A percentile compares a stretch with the other conserved stretches of the same genome.
These are phyloP conservation scores for Cyanoderma ruficeps DNA, from an alignment of 2,113 vertebrate species.

Conservation along the genomic window DNA sequence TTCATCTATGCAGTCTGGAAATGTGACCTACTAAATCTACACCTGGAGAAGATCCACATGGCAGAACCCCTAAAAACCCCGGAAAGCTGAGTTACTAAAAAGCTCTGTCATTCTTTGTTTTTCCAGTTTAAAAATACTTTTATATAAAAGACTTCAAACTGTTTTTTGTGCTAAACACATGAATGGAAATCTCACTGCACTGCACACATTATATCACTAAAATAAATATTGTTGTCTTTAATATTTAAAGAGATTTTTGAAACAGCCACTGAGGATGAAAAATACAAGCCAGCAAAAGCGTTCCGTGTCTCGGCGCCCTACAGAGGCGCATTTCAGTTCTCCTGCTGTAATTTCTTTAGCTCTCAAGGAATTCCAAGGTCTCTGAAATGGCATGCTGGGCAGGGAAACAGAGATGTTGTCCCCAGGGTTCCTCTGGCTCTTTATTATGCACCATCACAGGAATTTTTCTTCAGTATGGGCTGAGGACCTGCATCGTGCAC, in stretches of 20 bases:
- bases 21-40: neutral
- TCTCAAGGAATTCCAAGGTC: constrained; percentile 37
- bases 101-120: neutral
- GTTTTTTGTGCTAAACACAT: constrained; percentile 24
- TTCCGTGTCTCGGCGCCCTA: neutral
- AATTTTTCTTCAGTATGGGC: neutral
- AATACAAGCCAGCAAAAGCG: neutral
- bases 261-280: constrained; percentile 36
- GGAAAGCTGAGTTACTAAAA: neutral
- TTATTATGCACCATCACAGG: neutral
- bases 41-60: neutral
- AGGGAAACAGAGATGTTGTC: neutral
- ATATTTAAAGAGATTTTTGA: constrained; percentile 63
- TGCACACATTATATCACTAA: constrained; percentile 32
- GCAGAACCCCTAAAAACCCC: neutral
- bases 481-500: neutral
- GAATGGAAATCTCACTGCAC: constrained; percentile 37
- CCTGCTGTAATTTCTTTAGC: constrained; percentile 27
- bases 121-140: constrained; percentile 20
- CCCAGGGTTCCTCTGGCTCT: neutral
- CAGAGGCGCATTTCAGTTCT: neutral
- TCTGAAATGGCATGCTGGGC: neutral
- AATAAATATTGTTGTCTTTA: constrained; percentile 64
- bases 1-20: neutral
- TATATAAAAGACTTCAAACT: neutral